Evolutionary conservation across 2,113 vertebrate species (phyloP), one percentile per base, ranked within the genome.

Genomic region (Sitta europaea): DNA sequence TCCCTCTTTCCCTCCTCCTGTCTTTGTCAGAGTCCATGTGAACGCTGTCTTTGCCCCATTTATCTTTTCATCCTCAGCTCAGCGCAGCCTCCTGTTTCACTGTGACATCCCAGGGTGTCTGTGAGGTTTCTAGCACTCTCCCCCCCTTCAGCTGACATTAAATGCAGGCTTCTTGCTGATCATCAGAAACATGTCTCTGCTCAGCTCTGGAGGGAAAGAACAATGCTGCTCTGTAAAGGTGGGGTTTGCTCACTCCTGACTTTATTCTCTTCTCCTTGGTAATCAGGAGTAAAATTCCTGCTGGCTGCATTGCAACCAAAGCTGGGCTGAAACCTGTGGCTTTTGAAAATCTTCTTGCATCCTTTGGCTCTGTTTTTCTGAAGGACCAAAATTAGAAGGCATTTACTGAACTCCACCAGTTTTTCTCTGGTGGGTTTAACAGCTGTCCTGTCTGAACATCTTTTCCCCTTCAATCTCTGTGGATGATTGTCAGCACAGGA

Each of bases 271-370:
- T 85, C 75, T 47, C 27, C 0, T 27, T 70, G 40, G 57, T 75
- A 82, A 86, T 76, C 63, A 54, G 29, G 33, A 80, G 58, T 42
- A 70, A 93, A 78, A 88, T 62, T 93, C 54, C 48, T 79, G 38
- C 70, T 79, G 63, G 61, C 42, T 54, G 81, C 58, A 73, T 28
- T 33, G 57, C 81, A 27, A 87, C 7, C 11, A 77, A 89, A 82
- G 70, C 61, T 50, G 47, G 21, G 6, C 25, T 85, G 62, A 93
- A 88, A 62, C 42, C 66, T 4, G 2, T 3, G 13, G 42, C 6
- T 72, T 85, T 85, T 78, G 70, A 92, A 82, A 90, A 59, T 25
- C 35, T 78, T 5, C 55, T 78, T 68, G 33, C 16, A 57, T 58
- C 12, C 21, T 68, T 75, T 68, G 28, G 62, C 67, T 90, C 29